Evolutionary conservation across 2,797 vertebrate species (phyloP), one percentile per base, ranked within the genome.

Genomic region (Peromyscus attwateri): DNA sequence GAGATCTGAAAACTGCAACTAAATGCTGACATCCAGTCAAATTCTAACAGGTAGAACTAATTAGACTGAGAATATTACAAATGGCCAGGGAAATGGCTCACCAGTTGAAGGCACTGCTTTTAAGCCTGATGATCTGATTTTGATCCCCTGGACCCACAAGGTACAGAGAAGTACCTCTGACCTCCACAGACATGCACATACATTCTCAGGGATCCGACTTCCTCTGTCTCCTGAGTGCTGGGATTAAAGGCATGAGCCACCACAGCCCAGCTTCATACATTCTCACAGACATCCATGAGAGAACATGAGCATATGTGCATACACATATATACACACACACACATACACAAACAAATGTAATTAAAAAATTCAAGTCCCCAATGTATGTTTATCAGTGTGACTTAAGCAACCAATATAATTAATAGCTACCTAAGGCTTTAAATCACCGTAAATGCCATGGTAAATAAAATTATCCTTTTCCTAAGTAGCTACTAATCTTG

Each of bases 1-100:
- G 62, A 94, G 64, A 92, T 88, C 87, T 84, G 57, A 19, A 84
- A 95, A 88, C 21, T 88, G 34, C 77, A 90, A 96, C 21, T 87
- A 92, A 95, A 91, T 66, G 82, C 71, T 87, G 10, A 68, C 34
- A 43, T 90, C 64, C 16, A 87, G 4, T 70, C 83, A 70, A 87
- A 68, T 87, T 87, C 83, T 52, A 70, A 70, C 46, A 70, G 46
- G 64, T 31, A 70, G 43, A 87, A 17, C 31, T 87, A 40, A 68
- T 49, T 23, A 68, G 31, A 25, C 19, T 85, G 31, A 68, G 5
- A 52, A 31, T 52, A n/a, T 55, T 80, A 55, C 19, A 34, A 68
- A n/a, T 11, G 43, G 64, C 13, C 31, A 70, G 21, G 19, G 27
- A 68, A 46, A 87, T 87, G 64, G 31, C 31, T 52, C 66, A 52